Conservation (phyloP, 2,113 vertebrate genomes). For the Rana temporaria region DNA sequence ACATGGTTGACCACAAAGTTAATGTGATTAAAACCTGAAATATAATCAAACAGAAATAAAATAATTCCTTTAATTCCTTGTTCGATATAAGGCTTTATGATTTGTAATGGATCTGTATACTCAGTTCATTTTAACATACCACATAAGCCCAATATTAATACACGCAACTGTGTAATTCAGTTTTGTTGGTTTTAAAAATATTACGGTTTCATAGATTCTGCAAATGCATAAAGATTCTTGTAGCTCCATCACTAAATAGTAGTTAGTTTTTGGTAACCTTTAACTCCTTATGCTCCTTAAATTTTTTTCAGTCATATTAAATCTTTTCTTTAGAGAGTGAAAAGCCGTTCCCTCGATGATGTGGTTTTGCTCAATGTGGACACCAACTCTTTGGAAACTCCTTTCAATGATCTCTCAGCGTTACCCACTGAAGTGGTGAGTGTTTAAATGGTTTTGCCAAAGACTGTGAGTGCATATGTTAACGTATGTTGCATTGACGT, state of each 20-base stretch:
- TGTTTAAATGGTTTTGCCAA: slow-evolving; percentile 23
- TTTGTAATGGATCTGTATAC: neutral
- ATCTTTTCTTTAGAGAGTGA: slow-evolving; percentile 79
- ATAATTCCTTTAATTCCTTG: neutral
- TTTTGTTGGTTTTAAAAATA: no score
- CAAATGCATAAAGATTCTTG: no score
- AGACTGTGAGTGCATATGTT: no score
- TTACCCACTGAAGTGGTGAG: slow-evolving; percentile 95
- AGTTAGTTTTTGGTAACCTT: no score
- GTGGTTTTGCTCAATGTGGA: slow-evolving; percentile 96
- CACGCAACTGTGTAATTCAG: no score
- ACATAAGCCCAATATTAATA: neutral
- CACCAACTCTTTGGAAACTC: slow-evolving; percentile 93
- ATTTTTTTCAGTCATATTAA: neutral
- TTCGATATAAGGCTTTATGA: neutral
- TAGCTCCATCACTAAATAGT: no score
- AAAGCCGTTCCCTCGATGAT: slow-evolving; percentile 89
- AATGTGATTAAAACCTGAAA: neutral
- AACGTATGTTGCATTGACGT: no score
- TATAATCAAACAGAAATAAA: neutral
- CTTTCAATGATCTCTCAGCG: slow-evolving; percentile 90
- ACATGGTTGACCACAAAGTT: slow-evolving; percentile 6
- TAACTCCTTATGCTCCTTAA: no score
- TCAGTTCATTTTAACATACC: neutral
- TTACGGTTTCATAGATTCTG: no score